A percentile compares a stretch with the other conserved stretches of the same genome.
These are phyloP conservation scores for Gymnopithys bicolor DNA, from an alignment of 2,797 vertebrate species.

Conservation along the genomic window DNA sequence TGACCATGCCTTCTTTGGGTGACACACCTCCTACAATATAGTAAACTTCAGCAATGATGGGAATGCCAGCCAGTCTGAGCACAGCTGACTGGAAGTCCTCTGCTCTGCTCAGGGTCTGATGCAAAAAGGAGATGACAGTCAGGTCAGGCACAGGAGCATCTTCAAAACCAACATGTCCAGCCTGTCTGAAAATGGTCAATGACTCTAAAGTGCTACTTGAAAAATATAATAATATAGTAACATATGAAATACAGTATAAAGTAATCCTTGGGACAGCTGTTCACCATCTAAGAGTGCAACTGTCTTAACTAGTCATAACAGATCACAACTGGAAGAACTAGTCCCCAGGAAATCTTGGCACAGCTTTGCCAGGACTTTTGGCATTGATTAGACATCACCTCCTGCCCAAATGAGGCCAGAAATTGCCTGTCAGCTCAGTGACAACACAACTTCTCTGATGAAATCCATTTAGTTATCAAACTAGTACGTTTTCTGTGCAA, in stretches of 20 bases:
- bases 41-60: slow-evolving; percentile 91
- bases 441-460: neutral
- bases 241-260: accelerated
- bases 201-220: neutral
- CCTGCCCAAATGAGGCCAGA: neutral
- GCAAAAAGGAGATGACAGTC: neutral
- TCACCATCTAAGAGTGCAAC: neutral
- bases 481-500: neutral
- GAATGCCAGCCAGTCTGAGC: slow-evolving; percentile 81
- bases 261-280: neutral
- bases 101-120: slow-evolving; percentile 86
- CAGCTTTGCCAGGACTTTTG: neutral
- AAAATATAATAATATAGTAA: neutral
- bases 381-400: neutral
- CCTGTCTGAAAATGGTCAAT: neutral
- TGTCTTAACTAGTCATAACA: no score
- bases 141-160: neutral
- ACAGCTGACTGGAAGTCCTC: slow-evolving; percentile 86
- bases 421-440: neutral
- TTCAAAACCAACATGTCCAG: neutral
- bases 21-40: slow-evolving; percentile 87
- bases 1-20: slow-evolving; percentile 85
- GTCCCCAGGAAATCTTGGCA: neutral
- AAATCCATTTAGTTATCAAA: neutral
- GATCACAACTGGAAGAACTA: neutral